These are phyloP conservation scores for Palythoa heliodiscus DNA, from an alignment of 92 coral and sea anemone genomes.

Conservation along the genomic window DNA sequence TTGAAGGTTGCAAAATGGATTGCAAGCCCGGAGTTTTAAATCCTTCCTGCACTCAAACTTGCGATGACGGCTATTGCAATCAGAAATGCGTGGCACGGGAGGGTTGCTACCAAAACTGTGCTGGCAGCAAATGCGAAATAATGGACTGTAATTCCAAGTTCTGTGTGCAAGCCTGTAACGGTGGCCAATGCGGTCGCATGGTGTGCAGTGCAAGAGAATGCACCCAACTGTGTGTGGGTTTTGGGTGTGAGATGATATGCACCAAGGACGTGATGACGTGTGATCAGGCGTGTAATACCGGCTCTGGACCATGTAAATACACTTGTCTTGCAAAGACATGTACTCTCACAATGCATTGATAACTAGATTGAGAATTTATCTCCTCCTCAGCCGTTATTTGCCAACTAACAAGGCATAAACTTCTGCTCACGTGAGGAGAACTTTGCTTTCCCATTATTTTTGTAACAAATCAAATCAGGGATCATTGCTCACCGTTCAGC, in stretches of 20 bases:
- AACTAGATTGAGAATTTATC: not conserved
- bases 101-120: constrained; percentile 73
- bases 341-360: constrained; percentile 30
- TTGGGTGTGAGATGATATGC: constrained; percentile 79
- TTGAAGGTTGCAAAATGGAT: constrained; percentile 67
- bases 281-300: constrained; percentile 73
- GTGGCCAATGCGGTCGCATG: constrained; percentile 78
- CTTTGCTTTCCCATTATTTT: no score
- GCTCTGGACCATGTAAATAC: constrained; percentile 59
- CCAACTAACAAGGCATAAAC: no score
- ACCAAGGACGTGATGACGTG: constrained; percentile 66
- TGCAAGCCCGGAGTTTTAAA: constrained; percentile 60
- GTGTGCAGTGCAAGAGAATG: constrained; percentile 73
- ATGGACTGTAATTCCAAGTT: constrained; percentile 69
- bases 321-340: constrained; percentile 79
- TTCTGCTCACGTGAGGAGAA: no score
- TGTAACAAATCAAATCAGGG: no score
- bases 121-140: constrained; percentile 76
- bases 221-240: constrained; percentile 69
- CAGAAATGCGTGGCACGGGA: constrained; percentile 67
- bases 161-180: constrained; percentile 77
- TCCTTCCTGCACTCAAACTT: constrained; percentile 77
- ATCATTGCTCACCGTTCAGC: no score
- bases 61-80: constrained; percentile 73
- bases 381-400: no score